Percentiles rank a stretch among this genome's conserved stretches.
These are phyloP conservation scores for Hippopotamyrus pictus DNA, from an alignment of 2,797 vertebrate genomes.

Conservation along the genomic window DNA sequence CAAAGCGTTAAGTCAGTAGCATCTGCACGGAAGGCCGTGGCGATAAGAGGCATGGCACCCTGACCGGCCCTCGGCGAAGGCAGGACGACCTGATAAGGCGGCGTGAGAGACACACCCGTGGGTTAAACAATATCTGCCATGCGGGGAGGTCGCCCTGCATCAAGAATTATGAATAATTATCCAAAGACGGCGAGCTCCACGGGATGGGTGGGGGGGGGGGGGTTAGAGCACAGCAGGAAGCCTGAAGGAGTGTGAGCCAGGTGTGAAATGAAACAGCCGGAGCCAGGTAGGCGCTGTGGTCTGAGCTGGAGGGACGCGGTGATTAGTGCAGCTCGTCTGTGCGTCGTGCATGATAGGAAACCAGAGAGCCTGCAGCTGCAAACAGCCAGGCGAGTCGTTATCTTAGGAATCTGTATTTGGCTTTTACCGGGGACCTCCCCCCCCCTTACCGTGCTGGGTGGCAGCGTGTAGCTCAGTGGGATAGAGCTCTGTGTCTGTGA, in stretches of 20 bases:
- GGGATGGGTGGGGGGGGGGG: neutral
- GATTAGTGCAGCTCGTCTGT: neutral
- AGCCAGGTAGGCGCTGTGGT: neutral
- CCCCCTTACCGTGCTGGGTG: neutral
- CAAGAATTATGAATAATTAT: constrained; percentile 60
- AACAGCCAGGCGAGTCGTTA: neutral
- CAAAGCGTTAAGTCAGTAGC: neutral
- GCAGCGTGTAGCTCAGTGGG: neutral
- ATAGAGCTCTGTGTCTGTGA: neutral
- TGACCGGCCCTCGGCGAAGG: constrained; percentile 36
- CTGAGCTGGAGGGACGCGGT: neutral
- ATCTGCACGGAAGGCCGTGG: neutral
- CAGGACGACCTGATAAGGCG: constrained; percentile 43
- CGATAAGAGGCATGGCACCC: neutral
- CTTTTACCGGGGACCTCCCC: neutral
- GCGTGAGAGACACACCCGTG: constrained; percentile 34
- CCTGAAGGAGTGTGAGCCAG: neutral
- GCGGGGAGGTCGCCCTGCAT: constrained; percentile 34
- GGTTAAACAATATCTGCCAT: constrained; percentile 43
- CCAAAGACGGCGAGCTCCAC: constrained; percentile 47
- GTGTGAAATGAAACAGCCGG: neutral
- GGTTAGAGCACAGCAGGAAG: neutral
- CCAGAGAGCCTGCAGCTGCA: neutral
- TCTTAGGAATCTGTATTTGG: neutral
- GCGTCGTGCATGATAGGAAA: neutral